These are phyloP conservation scores for Argyresthia albistria DNA, from an alignment of 2,888 invertebrate genomes.

Conservation along the genomic window DNA sequence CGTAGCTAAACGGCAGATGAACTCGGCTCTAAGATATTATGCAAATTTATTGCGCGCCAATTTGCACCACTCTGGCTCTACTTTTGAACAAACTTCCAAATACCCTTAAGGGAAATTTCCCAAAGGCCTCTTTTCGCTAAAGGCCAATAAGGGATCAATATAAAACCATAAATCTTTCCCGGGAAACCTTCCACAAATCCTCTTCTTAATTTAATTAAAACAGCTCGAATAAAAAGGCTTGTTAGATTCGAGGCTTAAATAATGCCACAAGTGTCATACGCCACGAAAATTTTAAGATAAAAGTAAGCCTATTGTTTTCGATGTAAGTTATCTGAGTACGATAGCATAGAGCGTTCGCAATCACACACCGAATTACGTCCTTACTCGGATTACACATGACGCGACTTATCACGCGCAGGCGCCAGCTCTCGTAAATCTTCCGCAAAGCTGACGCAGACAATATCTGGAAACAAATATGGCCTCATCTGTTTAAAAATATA, in stretches of 20 bases:
- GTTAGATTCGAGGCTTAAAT: constrained; percentile 5
- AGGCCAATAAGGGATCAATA: constrained; percentile 31
- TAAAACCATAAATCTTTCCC: constrained; percentile 27
- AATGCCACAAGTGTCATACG: constrained; percentile 10
- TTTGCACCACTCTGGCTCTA: constrained; percentile 52
- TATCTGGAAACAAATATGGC: constrained; percentile 69
- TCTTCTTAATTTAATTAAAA: constrained; percentile 15
- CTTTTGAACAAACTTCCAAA: constrained; percentile 48
- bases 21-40: constrained; percentile 59
- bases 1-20: constrained; percentile 65
- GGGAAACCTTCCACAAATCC: constrained; percentile 19
- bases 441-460: constrained; percentile 52
- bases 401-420: constrained; percentile 55
- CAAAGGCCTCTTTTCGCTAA: constrained; percentile 24
- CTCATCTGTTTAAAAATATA: constrained; percentile 67
- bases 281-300: constrained; percentile 54
- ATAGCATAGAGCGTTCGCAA: constrained; percentile 55
- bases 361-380: constrained; percentile 65
- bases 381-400: constrained; percentile 63
- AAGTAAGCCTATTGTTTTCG: constrained; percentile 55
- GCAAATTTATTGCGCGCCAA: constrained; percentile 66
- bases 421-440: constrained; percentile 66
- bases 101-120: constrained; percentile 33
- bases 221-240: constrained; percentile 21
- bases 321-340: constrained; percentile 36